Base-by-base conservation (phyloP, 2,113 vertebrate species). In the Ceratotherium simum region DNA sequence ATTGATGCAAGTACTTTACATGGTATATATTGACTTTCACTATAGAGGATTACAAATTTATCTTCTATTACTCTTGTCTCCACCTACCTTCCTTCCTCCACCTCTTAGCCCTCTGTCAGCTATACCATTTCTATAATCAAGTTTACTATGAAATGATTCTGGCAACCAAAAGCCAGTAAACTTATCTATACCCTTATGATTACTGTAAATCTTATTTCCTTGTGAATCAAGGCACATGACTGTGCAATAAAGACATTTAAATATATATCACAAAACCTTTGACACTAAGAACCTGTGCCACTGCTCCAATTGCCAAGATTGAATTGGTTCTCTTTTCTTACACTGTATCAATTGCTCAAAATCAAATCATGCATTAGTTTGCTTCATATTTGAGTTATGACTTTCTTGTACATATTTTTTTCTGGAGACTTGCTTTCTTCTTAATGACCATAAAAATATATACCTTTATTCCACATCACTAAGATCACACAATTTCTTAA, bases 331-430 rank as follows among this genome's bases (percentile, higher is more conserved):
- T 76, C 58, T 82, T 81, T 82, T 79, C n/a, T 82, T 82, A 88
- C 25, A 76, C 23, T 70, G 13, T 46, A 69, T 83, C 51, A 88
- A 56, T 92, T 92, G 8, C 20, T 83, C 54, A 88, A 92, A 95
- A 82, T 87, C 58, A 95, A 96, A 73, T 56, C 73, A 79, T 90
- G 25, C 25, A 54, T 65, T 96, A 69, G 42, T 96, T 72, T 89
- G 18, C 9, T 54, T 76, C 78, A 78, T 62, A 67, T 82, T 31
- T 92, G 23, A 64, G 54, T 70, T 83, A 69, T 56, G 31, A 72
- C 3, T 95, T 84, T 89, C 70, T 89, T 79, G 36, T n/a, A 36
- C 7, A 31, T 48, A 84, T 42, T 48, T 78, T 75, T 60, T 88
- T 46, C 23, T 60, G 12, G 17, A 85, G 10, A 6, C 18, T 51